A percentile compares a stretch with the other conserved stretches of the same genome.
Conservation (phyloP, 1,140 invertebrate species). For the Hylyphantes graminicola region DNA sequence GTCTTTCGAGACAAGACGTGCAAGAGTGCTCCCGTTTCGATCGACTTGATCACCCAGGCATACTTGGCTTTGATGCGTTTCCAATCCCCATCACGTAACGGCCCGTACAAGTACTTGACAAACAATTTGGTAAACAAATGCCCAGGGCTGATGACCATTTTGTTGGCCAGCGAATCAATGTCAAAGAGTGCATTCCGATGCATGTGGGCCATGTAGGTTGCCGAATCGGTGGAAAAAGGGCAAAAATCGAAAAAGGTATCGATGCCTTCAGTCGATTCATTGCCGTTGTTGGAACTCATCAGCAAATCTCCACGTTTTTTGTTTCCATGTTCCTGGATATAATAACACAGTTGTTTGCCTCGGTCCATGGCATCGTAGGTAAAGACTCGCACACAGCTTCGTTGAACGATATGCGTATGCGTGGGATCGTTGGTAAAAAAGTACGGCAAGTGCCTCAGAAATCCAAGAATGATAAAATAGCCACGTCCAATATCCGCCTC, state of each 20-base stretch:
- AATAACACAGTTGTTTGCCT: constrained; percentile 21
- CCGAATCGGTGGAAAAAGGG: not conserved
- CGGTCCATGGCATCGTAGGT: constrained; percentile 9
- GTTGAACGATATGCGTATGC: constrained; percentile 4
- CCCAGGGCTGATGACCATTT: constrained; percentile 28
- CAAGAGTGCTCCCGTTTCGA: constrained; percentile 1
- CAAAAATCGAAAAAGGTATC: constrained; percentile 9
- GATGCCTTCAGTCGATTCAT: not conserved
- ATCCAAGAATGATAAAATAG: constrained; percentile 9
- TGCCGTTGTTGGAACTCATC: not conserved
- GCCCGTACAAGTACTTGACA: constrained; percentile 19
- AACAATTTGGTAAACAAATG: constrained; percentile 36
- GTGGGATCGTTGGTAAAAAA: constrained; percentile 34
- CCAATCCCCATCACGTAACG: not conserved
- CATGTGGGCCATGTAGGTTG: constrained; percentile 6
- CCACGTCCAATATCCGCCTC: not conserved
- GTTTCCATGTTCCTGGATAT: not conserved
- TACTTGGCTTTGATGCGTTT: constrained; percentile 9
- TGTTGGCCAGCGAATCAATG: constrained; percentile 21
- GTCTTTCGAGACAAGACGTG: constrained; percentile 27
- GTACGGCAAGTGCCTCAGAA: constrained; percentile 1
- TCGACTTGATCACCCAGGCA: constrained; percentile 4
- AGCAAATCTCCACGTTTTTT: not conserved
- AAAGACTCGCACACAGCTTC: constrained; percentile 7
- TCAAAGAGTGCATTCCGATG: not conserved